Percentiles rank a stretch among this genome's conserved stretches.
phyloP scores from a whole-genome alignment of 2,797 vertebrate genomes.

The Orestias chungarensis region DNA sequence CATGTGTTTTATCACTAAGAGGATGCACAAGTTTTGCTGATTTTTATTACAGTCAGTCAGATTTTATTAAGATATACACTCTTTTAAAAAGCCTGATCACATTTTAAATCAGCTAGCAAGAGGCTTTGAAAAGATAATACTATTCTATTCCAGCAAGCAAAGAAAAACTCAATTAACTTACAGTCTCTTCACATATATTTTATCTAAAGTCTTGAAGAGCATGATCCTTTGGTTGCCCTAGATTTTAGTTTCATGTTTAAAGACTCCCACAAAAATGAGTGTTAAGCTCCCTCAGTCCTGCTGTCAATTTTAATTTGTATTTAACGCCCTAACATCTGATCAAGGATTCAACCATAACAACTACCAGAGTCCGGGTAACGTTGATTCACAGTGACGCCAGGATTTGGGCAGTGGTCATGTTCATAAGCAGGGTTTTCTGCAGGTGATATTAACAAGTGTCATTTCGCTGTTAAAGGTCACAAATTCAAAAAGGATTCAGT shows the following conservation, averaged over 20 bases:
- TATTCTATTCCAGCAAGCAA: slow-evolving; percentile 5
- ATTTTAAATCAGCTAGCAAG: slow-evolving; percentile 1
- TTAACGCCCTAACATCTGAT: slow-evolving; percentile 36
- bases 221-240: slow-evolving; percentile 56
- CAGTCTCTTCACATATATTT: slow-evolving; percentile 44
- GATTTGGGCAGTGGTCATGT: slow-evolving; percentile 43
- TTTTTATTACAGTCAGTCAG: not conserved
- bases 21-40: not conserved
- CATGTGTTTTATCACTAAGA: not conserved
- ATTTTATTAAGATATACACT: not conserved
- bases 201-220: slow-evolving; percentile 22
- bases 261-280: slow-evolving; percentile 42
- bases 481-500: slow-evolving; percentile 56
- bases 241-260: slow-evolving; percentile 53
- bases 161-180: slow-evolving; percentile 12
- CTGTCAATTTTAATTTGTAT: slow-evolving; percentile 57
- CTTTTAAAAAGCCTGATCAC: not conserved
- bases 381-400: slow-evolving; percentile 62
- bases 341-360: slow-evolving; percentile 56
- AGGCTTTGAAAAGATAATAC: slow-evolving; percentile 1
- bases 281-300: slow-evolving; percentile 40
- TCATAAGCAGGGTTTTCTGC: slow-evolving; percentile 67
- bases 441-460: slow-evolving; percentile 64
- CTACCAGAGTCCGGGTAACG: slow-evolving; percentile 70
- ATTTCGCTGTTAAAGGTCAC: slow-evolving; percentile 76